phyloP scores from a whole-genome alignment of 2,797 vertebrate genomes.

The Chromobotia macracanthus region DNA sequence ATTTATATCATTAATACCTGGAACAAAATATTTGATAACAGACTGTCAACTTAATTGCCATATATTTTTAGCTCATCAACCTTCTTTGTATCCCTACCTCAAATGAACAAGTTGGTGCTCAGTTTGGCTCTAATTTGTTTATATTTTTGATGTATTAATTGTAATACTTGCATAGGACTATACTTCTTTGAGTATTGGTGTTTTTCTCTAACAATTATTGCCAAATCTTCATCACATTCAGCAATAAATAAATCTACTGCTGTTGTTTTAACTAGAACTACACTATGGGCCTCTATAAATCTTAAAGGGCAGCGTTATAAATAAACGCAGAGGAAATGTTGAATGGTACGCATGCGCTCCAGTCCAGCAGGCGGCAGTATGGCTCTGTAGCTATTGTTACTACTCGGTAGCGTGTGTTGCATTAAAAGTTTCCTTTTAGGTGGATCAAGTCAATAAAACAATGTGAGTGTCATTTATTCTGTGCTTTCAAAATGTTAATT shows the following conservation, averaged over 20 bases:
- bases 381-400: background rate
- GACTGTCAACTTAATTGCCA: slow-evolving; percentile 24
- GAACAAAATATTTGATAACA: background rate
- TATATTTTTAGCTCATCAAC: background rate
- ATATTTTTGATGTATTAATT: slow-evolving; percentile 11
- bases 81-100: slow-evolving; percentile 49
- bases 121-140: background rate
- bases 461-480: too few relatives aligned
- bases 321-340: background rate
- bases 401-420: background rate
- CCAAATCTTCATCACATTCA: background rate
- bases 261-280: background rate
- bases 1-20: slow-evolving; percentile 23
- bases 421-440: too few relatives aligned
- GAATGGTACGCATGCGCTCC: background rate
- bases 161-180: background rate
- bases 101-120: slow-evolving; percentile 1
- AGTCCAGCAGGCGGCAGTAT: background rate
- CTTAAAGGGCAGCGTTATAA: background rate
- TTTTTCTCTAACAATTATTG: background rate
- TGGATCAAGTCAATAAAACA: too few relatives aligned
- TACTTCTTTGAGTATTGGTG: background rate
- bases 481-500: too few relatives aligned
- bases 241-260: slow-evolving; percentile 1
- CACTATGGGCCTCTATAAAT: background rate